These are phyloP conservation scores for Eristalis intricaria DNA, from an alignment of 2,888 invertebrate genomes.

Conservation along the genomic window DNA sequence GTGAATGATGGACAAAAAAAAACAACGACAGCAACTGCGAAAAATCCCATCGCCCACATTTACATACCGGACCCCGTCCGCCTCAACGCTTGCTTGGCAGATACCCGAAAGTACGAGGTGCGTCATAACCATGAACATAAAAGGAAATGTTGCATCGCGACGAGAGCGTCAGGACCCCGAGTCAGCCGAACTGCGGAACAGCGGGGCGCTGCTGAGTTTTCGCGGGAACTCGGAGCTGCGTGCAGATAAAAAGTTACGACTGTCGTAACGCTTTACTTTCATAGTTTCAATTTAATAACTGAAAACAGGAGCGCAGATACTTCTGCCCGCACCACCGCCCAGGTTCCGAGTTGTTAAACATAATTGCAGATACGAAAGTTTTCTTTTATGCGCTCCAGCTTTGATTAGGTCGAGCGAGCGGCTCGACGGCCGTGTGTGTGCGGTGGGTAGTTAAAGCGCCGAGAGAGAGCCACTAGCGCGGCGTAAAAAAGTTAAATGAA, in stretches of 20 bases:
- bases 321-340: not conserved
- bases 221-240: constrained; percentile 40
- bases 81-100: constrained; percentile 1
- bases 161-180: constrained; percentile 24
- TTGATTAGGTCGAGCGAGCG: constrained; percentile 28
- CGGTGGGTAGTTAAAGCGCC: not conserved
- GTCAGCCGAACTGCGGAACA: not conserved
- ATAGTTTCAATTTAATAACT: constrained; percentile 67
- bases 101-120: constrained; percentile 34
- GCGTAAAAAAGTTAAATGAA: constrained; percentile 25
- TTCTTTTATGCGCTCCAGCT: constrained; percentile 28
- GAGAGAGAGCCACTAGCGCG: not conserved
- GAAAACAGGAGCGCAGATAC: constrained; percentile 32
- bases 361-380: constrained; percentile 37
- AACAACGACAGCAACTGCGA: not conserved
- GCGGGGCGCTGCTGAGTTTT: constrained; percentile 18
- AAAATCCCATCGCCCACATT: constrained; percentile 31
- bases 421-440: not conserved
- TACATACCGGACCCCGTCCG: constrained; percentile 3
- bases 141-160: constrained; percentile 52
- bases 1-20: constrained; percentile 23
- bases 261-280: constrained; percentile 53
- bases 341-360: constrained; percentile 45
- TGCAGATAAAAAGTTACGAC: constrained; percentile 63
- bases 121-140: constrained; percentile 53